Evolutionary conservation across 2,797 vertebrate species (phyloP), one percentile per base, ranked within the genome.

Genomic region (Aplochiton taeniatus): DNA sequence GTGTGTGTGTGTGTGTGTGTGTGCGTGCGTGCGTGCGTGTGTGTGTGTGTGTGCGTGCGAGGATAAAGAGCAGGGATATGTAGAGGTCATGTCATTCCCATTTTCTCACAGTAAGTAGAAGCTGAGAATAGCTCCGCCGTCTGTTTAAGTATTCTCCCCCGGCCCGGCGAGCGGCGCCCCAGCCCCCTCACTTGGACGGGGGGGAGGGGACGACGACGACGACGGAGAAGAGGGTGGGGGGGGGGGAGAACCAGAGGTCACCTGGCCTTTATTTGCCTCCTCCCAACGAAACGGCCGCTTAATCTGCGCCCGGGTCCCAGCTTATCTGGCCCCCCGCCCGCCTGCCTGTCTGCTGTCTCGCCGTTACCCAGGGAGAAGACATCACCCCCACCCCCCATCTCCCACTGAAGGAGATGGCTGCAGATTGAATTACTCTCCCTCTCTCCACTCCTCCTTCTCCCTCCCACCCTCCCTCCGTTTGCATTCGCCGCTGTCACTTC

Each of bases 291-390:
- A 78, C 75, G 82, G 76, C 84, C 82, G 72, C 74, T 87, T 92
- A 90, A 91, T 92, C 90, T 90, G 82, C 68, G 71, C 75, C 75
- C 69, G 63, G 82, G 31, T 31, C 80, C 78, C 63, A 61, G 44
- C 83, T 85, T 91, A 91, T 91, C 90, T 89, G 78, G 70, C 74
- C 45, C 66, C 79, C 87, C 76, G 47, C 69, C 86, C 63, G 59
- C 61, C 54, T 8, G 50, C 71, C 59, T 61, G 58, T 31, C 31
- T 31, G 31, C 31, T 6, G 31, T 31, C 31, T 31, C 67, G 42
- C 76, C 69, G 80, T 80, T 78, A 78, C 76, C 84, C 80, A 79
- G 79, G 71, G 73, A 87, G 81, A 82, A 77, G 73, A 70, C 59
- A 31, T 13, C 57, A 74, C 65, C 65, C 71, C 72, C 69, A 70